Base-by-base conservation (phyloP, 2,113 vertebrate species). In the Holacanthus passer region DNA sequence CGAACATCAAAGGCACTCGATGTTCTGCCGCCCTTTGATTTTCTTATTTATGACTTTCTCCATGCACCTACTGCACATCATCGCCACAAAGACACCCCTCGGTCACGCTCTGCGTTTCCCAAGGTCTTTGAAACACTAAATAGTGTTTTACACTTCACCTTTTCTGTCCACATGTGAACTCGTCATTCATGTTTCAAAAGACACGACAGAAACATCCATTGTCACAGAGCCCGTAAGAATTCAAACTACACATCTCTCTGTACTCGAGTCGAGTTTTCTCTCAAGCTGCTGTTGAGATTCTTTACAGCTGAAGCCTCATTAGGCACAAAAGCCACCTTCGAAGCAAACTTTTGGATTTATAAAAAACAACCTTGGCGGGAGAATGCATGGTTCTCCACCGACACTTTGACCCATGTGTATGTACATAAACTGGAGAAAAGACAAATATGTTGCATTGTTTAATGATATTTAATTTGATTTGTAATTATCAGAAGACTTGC, bases 81-180 rank as follows among this genome's bases (percentile, higher is more conserved):
- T 22, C 71, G 12, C 45, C 59, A 85, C 82, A 86, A 77, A 80
- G 74, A 52, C 7, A 19, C 45, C 4, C 29, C 9, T 35, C 41
- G 52, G 56, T 35, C 56, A 52, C 0, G 43, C 16, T 79, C 22
- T 68, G 29, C 7, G 10, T 55, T 81, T 88, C 58, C 24, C 27
- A 47, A 65, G 31, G 13, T 56, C 56, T 76, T 67, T 75, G 16
- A 59, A 50, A 60, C 45, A 32, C 17, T 22, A 29, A 64, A 58
- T 13, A 50, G 8, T 22, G 24, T 63, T 84, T 68, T 32, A 48
- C n/a, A 17, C 31, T 0, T 1, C 0, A 3, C 35, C 5, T 29
- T 64, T 45, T 27, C 8, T 58, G n/a, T 32, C 31, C 14, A 52
- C 29, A 19, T 79, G 37, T 31, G 27, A 35, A 55, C 24, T 20